phyloP scores from a whole-genome alignment of 2,797 vertebrate species.

The Tenualosa ilisha region DNA sequence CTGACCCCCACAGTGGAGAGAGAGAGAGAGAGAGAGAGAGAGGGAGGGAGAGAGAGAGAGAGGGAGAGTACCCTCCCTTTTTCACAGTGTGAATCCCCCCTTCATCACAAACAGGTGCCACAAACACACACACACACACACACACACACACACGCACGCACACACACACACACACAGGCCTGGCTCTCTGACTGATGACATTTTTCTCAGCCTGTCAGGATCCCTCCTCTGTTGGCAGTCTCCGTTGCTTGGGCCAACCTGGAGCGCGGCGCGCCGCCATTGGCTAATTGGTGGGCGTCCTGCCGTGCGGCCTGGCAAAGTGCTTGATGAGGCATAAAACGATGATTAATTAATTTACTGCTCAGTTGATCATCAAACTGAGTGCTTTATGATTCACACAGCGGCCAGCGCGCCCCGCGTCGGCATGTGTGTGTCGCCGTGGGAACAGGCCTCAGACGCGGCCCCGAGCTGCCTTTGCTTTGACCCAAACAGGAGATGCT shows the following conservation, averaged over 20 bases:
- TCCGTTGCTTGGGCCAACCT: constrained; percentile 85
- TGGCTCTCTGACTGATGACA: constrained; percentile 92
- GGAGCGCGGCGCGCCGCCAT: constrained; percentile 90
- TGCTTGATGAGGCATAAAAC: constrained; percentile 99
- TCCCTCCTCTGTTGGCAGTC: constrained; percentile 76
- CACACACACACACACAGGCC: constrained; percentile 82
- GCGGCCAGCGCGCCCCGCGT: constrained; percentile 80
- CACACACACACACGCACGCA: not conserved
- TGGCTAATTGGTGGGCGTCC: constrained; percentile 89
- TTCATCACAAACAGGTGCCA: constrained; percentile 39
- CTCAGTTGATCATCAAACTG: constrained; percentile 98
- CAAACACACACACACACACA: not conserved
- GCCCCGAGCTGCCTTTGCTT: constrained; percentile 77
- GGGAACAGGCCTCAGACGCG: constrained; percentile 55
- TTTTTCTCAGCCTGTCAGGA: constrained; percentile 97
- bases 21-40: not conserved
- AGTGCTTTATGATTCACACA: constrained; percentile 96
- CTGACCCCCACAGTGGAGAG: constrained; percentile 38
- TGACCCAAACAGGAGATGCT: constrained; percentile 70
- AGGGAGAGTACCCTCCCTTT: constrained; percentile 52
- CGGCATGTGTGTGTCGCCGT: constrained; percentile 32
- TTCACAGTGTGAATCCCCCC: constrained; percentile 65
- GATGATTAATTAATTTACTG: constrained; percentile 99
- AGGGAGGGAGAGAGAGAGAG: not conserved
- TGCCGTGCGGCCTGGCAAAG: constrained; percentile 86